These are phyloP conservation scores for Pseudomyrmex concolor DNA, from an alignment of 1,140 invertebrate species.

Conservation along the genomic window DNA sequence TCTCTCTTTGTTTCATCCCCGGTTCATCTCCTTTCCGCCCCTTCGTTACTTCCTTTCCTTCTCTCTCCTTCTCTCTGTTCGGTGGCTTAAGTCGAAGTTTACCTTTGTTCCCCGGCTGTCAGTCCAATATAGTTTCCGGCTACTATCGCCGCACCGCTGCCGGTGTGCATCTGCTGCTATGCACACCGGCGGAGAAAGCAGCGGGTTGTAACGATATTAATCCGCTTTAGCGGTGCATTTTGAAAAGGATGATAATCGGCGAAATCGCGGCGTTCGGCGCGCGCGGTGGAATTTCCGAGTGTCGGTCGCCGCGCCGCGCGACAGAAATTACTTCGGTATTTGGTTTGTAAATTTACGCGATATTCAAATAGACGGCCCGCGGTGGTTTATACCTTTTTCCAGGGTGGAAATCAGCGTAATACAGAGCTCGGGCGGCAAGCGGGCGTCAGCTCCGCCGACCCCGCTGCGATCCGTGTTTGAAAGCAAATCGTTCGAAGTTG, in stretches of 20 bases:
- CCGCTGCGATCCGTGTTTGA: not conserved
- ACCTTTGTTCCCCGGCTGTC: conserved; percentile 79
- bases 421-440: conserved; percentile 6
- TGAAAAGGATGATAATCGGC: conserved; percentile 57
- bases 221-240: conserved; percentile 54
- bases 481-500: conserved; percentile 32
- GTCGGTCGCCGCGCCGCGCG: not conserved
- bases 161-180: conserved; percentile 57
- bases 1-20: conserved; percentile 32
- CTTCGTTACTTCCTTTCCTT: conserved; percentile 22
- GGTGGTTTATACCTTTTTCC: conserved; percentile 55
- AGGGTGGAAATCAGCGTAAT: conserved; percentile 55
- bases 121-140: conserved; percentile 71
- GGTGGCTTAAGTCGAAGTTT: conserved; percentile 78
- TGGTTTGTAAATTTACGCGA: conserved; percentile 57
- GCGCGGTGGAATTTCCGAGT: conserved; percentile 22
- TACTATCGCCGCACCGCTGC: conserved; percentile 50
- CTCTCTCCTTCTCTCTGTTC: conserved; percentile 33
- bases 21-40: not conserved
- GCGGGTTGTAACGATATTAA: conserved; percentile 54
- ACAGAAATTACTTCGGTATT: conserved; percentile 60
- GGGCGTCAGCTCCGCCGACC: conserved; percentile 2
- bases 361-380: conserved; percentile 49
- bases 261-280: conserved; percentile 28
- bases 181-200: conserved; percentile 8